Evolutionary conservation across 2,113 vertebrate species (phyloP), one percentile per base, ranked within the genome.

Genomic region (Ursus arctos): DNA sequence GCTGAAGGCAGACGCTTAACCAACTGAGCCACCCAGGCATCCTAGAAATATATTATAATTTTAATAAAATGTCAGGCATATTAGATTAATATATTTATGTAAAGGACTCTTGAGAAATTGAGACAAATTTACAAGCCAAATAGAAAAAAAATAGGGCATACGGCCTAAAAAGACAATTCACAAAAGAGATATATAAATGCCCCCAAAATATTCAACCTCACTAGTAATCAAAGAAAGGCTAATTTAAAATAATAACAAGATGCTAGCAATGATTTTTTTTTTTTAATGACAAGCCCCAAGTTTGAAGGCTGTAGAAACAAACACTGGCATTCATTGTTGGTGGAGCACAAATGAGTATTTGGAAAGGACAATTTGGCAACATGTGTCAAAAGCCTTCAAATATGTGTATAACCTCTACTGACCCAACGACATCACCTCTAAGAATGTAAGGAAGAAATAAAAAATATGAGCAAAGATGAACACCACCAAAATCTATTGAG

Each of bases 231-330:
- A 86, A 85, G 36, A 86, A 94, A 80, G 72, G 40, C 36, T 82
- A 43, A 88, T 87, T 65, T 53, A 92, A 82, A 83, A 51, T 7
- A 88, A n/a, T 87, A 69, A 67, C 55, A 7, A 91, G 55, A 40
- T 82, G 33, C 9, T 40, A 82, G 22, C 63, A 74, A 33, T 40
- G 57, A n/a, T 28, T 74, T 94, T 47, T 40, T 40, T 40, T 63
- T 92, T 36, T 2, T 18, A 80, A 63, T 40, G 26, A 67, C 19
- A 82, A 51, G 33, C 51, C 26, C 67, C 18, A 26, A 31, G n/a
- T 26, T 28, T 53, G 33, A 94, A 82, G 83, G 12, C 83, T 85
- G 65, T 72, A n/a, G 36, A 90, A 96, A 36, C 9, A 90, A 85
- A 76, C 49, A 28, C 53, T 47, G 7, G n/a, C 33, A 47, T 63